Percentiles rank a stretch among this genome's conserved stretches.
Evolutionary conservation across 2,113 vertebrate genomes (phyloP).

Genomic region (Neolamprologus sp.): DNA sequence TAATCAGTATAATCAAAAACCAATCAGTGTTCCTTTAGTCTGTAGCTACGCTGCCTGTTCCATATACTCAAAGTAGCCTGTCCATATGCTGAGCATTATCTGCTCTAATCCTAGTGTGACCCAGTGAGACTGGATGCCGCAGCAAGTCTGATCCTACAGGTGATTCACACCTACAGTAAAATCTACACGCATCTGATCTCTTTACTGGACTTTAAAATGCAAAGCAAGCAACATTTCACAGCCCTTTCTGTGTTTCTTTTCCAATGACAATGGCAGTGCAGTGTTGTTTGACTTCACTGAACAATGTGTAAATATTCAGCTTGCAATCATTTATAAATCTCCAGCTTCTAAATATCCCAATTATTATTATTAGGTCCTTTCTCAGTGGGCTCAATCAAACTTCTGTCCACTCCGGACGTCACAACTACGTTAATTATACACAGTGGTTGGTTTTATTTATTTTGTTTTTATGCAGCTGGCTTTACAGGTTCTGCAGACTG

Average conservation of each 20-base stretch:
- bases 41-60: background rate
- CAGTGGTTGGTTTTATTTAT: background rate
- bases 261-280: background rate
- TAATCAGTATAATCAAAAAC: background rate
- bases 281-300: background rate
- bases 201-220: background rate
- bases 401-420: background rate
- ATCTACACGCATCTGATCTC: accelerated
- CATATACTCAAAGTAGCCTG: background rate
- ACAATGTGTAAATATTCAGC: background rate
- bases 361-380: background rate
- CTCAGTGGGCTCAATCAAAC: background rate
- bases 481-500: background rate
- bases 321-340: background rate
- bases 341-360: background rate
- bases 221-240: background rate
- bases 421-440: background rate
- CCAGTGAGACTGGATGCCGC: background rate
- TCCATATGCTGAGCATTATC: constrained; percentile 30
- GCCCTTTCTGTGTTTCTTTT: background rate
- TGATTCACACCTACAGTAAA: background rate
- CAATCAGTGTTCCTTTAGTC: background rate
- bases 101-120: constrained; percentile 51
- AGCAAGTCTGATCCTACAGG: background rate
- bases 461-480: background rate